Evolutionary conservation across 2,113 vertebrate species (phyloP).

Genomic region (Symphodus melops): DNA sequence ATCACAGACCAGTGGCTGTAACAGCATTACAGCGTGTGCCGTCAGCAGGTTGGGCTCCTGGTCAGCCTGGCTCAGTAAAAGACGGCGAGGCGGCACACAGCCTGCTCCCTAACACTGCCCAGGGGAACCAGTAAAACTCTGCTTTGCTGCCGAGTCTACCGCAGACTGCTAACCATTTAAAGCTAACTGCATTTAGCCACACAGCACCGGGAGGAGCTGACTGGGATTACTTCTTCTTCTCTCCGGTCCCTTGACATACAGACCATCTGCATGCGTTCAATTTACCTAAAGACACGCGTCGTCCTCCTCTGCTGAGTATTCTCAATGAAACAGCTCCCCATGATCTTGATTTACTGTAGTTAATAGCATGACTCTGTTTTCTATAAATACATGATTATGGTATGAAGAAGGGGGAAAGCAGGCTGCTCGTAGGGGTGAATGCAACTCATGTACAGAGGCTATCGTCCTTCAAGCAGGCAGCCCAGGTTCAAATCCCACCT

Average conservation of each 20-base stretch:
- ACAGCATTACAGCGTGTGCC: slow-evolving; percentile 39
- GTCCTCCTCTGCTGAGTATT: too few species aligned
- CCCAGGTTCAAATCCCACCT: too few species aligned
- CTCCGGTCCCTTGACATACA: not conserved
- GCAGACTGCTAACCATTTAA: slow-evolving; percentile 37
- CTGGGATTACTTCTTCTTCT: slow-evolving; percentile 5
- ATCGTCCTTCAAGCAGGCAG: too few species aligned
- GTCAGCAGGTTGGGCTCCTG: slow-evolving; percentile 58
- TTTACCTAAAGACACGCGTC: too few species aligned
- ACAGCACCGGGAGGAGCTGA: not conserved
- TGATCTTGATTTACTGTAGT: too few species aligned
- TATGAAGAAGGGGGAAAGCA: too few species aligned
- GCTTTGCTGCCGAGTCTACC: slow-evolving; percentile 33
- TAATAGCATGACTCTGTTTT: too few species aligned
- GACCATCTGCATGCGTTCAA: too few species aligned
- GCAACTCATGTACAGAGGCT: too few species aligned
- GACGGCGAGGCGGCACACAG: slow-evolving; percentile 52
- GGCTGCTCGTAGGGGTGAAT: too few species aligned
- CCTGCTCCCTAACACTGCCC: slow-evolving; percentile 52
- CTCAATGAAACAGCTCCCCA: too few species aligned
- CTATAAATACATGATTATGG: too few species aligned
- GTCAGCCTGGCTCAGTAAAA: slow-evolving; percentile 69
- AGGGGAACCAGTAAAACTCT: slow-evolving; percentile 72
- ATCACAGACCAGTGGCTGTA: slow-evolving; percentile 44
- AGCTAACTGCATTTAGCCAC: slow-evolving; percentile 19